Base-by-base conservation (phyloP, 2,113 vertebrate species). In the Aythya baeri region DNA sequence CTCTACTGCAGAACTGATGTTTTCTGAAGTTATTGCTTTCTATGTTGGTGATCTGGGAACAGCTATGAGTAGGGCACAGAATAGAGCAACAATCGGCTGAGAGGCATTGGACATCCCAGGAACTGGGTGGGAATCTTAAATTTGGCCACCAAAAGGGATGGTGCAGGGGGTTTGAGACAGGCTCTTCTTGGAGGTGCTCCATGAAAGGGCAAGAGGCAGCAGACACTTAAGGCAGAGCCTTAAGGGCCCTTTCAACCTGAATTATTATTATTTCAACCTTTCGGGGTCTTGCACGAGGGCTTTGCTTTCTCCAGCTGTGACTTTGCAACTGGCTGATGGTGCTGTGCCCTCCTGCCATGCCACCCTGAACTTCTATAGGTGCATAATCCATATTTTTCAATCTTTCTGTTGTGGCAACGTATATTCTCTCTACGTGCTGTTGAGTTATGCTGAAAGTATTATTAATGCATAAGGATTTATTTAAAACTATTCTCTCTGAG, bases 51-150 rank as follows among this genome's bases (percentile, higher is more conserved):
- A 50, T 27, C 57, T 22, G 61, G 52, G 52, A 73, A 9, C 0
- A 32, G 13, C 36, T 41, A 6, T 32, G 0, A 0, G 1, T 1
- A 54, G 62, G 54, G 55, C 50, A 38, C 16, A 13, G 0, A 1
- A 20, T 7, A 22, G 20, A 67, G 13, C 1, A 1, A 43, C 22
- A 2, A 26, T 67, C 46, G 46, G 41, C 27, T 1, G 4, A 43
- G 71, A 29, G 34, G 3, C 2, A 3, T 1, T 36, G 66, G 63
- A 36, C 59, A 63, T n/a, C n/a, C 20, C 14, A 25, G 13, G 44
- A 16, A 11, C 7, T 58, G 21, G 15, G 31, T 9, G 6, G 15
- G 10, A 11, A 61, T 34, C 26, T 59, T 49, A 29, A 49, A 84
- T 38, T 67, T 23, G 43, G 26, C 26, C 17, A 14, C 41, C 10